Percentiles rank a stretch among this genome's conserved stretches.
phyloP scores from a whole-genome alignment of 2,113 vertebrate species.

The Prunella fulvescens region DNA sequence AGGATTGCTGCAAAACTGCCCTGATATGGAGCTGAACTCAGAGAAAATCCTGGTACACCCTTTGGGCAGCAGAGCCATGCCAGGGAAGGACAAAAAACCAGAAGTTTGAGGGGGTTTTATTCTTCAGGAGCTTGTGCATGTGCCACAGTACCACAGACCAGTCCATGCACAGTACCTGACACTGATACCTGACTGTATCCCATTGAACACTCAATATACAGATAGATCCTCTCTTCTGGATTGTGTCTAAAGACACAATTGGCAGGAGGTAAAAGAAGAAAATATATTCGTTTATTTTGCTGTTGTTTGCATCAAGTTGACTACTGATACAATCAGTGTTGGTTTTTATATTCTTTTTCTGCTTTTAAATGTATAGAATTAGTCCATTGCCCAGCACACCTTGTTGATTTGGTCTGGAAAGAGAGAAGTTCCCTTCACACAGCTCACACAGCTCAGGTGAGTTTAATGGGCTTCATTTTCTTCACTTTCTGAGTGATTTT shows the following conservation, averaged over 20 bases:
- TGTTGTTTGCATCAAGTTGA: neutral
- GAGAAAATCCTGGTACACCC: neutral
- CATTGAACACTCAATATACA: neutral
- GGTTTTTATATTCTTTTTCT: neutral
- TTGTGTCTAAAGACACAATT: neutral
- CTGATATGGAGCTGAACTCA: rapidly evolving
- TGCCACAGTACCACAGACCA: neutral
- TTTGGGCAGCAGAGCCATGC: neutral
- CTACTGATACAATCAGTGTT: neutral
- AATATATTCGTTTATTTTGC: neutral
- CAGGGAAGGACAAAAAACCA: neutral
- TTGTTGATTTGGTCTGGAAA: neutral
- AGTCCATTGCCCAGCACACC: neutral
- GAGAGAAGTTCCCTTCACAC: neutral
- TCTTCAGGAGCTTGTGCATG: neutral
- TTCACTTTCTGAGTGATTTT: neutral
- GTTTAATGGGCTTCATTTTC: neutral
- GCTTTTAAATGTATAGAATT: neutral
- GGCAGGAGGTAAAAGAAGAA: neutral
- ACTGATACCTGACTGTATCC: neutral
- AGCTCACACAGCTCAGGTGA: neutral
- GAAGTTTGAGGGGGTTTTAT: neutral
- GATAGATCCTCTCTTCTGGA: neutral
- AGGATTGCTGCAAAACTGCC: neutral
- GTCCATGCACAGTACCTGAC: neutral